A percentile compares a stretch with the other conserved stretches of the same genome.
phyloP scores from a whole-genome alignment of 30 jellyfish, hydroid and myxozoan genomes.

The Hydractinia echinata region DNA sequence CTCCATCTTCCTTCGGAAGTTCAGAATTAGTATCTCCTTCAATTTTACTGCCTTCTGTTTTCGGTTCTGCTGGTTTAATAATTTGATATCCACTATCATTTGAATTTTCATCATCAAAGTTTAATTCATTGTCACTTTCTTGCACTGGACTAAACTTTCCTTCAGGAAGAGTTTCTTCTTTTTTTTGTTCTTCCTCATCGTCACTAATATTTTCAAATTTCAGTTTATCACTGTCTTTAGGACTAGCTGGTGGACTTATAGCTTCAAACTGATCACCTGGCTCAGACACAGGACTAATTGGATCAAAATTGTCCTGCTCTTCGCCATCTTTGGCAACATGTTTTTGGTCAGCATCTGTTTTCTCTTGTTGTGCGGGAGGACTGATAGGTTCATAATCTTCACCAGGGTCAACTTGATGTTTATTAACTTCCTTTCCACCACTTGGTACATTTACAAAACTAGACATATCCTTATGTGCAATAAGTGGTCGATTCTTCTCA shows the following conservation, averaged over 20 bases:
- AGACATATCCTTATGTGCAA: slow-evolving; percentile 69
- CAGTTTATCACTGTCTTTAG: neutral
- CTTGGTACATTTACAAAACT: neutral
- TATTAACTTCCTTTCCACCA: neutral
- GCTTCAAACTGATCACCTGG: slow-evolving; percentile 33
- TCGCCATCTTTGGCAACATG: slow-evolving; percentile 32
- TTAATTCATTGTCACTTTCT: slow-evolving; percentile 39
- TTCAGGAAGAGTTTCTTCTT: slow-evolving; percentile 24
- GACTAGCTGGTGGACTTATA: slow-evolving; percentile 15
- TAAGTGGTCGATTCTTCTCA: slow-evolving; percentile 16
- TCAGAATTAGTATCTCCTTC: slow-evolving; percentile 11
- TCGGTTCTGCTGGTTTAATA: neutral
- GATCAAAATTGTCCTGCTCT: slow-evolving; percentile 7
- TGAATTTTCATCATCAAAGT: slow-evolving; percentile 31
- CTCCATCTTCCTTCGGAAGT: slow-evolving; percentile 23
- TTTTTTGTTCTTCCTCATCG: slow-evolving; percentile 34
- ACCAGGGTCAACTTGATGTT: slow-evolving; percentile 1
- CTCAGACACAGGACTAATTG: slow-evolving; percentile 24
- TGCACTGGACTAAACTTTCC: slow-evolving; percentile 52
- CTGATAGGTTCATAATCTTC: slow-evolving; percentile 17
- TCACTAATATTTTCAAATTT: slow-evolving; percentile 46
- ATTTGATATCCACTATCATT: slow-evolving; percentile 29
- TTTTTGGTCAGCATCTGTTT: neutral
- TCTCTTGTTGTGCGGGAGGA: slow-evolving; percentile 6
- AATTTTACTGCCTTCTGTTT: neutral